These are phyloP conservation scores for Alviniconcha marisindica DNA, from an alignment of 1,140 invertebrate genomes.

Conservation along the genomic window DNA sequence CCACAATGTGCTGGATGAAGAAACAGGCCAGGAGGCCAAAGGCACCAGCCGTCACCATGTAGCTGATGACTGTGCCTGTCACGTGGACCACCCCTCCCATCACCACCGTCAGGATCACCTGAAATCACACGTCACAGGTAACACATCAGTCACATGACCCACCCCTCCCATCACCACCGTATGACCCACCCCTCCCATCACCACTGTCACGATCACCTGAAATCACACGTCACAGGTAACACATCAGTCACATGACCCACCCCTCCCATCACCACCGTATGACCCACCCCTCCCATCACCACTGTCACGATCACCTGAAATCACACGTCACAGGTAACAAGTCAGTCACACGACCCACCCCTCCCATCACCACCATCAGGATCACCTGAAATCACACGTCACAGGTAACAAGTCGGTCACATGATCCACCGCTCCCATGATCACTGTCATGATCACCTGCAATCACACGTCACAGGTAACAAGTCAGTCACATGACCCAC, in stretches of 20 bases:
- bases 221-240: too few species aligned
- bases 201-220: conserved; percentile 76
- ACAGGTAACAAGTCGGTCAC: too few species aligned
- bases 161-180: too few species aligned
- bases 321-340: too few species aligned
- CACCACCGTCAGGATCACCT: conserved; percentile 76
- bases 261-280: too few species aligned
- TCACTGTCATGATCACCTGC: conserved; percentile 76
- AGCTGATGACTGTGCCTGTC: conserved; percentile 73
- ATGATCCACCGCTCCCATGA: conserved; percentile 76
- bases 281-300: conserved; percentile 76
- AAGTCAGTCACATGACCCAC: conserved; percentile 76
- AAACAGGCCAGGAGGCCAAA: conserved; percentile 70
- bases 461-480: too few species aligned
- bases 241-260: conserved; percentile 76
- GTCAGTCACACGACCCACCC: conserved; percentile 76
- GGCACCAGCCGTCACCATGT: conserved; percentile 74
- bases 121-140: too few species aligned
- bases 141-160: conserved; percentile 76
- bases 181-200: too few species aligned
- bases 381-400: too few species aligned
- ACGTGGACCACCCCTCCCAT: conserved; percentile 77
- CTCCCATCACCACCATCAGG: too few species aligned
- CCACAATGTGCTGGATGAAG: conserved; percentile 65
- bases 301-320: conserved; percentile 76